A percentile compares a stretch with the other conserved stretches of the same genome.
These are phyloP conservation scores for Chiloscyllium plagiosum DNA, from an alignment of 2,113 vertebrate species.

Conservation along the genomic window DNA sequence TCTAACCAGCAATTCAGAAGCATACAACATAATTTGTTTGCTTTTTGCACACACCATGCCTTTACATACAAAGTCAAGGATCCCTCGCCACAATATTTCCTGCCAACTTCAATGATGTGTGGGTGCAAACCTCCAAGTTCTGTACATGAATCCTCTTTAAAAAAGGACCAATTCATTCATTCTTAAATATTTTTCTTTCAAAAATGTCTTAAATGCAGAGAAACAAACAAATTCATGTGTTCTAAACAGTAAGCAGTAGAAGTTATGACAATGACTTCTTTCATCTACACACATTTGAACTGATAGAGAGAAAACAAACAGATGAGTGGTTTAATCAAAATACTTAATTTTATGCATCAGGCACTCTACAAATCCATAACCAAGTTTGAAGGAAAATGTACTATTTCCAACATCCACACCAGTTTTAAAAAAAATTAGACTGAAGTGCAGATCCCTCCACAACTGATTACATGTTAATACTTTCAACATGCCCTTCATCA, in stretches of 20 bases:
- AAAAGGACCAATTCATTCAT: background rate
- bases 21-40: background rate
- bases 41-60: background rate
- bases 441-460: background rate
- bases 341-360: background rate
- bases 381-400: background rate
- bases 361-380: background rate
- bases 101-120: background rate
- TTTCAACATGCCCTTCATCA: background rate
- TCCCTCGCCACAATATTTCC: background rate
- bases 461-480: background rate
- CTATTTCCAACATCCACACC: background rate
- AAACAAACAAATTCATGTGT: background rate
- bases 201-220: background rate
- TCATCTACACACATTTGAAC: background rate
- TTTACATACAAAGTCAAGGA: background rate
- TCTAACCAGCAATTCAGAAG: background rate
- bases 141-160: background rate
- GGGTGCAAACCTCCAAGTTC: background rate
- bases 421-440: background rate
- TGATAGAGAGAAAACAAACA: background rate
- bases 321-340: background rate
- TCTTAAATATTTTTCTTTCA: background rate
- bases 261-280: background rate
- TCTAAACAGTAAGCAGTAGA: background rate